Evolutionary conservation across 2,797 vertebrate genomes (phyloP).

Genomic region (Trichosurus vulpecula): DNA sequence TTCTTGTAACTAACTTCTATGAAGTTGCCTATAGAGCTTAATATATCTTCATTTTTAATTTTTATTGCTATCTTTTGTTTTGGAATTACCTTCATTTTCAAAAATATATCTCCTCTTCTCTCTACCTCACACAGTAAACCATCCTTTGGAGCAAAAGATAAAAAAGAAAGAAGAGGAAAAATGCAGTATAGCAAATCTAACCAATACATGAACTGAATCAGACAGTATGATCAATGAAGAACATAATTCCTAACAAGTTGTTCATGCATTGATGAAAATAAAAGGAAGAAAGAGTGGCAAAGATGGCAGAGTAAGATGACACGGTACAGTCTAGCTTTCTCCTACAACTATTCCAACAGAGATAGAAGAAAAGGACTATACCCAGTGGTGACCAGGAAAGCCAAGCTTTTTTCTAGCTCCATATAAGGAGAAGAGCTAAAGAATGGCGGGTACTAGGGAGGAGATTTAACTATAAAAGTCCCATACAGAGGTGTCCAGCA

Average conservation of each 20-base stretch:
- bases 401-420: too few relatives aligned
- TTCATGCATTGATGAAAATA: background rate
- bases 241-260: background rate
- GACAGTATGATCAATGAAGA: background rate
- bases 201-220: background rate
- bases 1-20: background rate
- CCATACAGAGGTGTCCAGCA: too few relatives aligned
- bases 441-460: too few relatives aligned
- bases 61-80: background rate
- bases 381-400: too few relatives aligned
- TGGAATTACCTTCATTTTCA: background rate
- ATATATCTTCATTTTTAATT: background rate
- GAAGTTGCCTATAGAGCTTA: background rate
- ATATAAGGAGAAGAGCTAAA: too few relatives aligned
- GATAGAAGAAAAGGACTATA: too few relatives aligned
- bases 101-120: background rate
- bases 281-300: too few relatives aligned
- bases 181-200: background rate
- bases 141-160: background rate
- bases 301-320: too few relatives aligned
- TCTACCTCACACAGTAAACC: background rate
- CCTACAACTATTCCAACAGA: too few relatives aligned
- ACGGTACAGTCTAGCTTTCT: too few relatives aligned
- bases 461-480: too few relatives aligned
- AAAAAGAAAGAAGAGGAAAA: background rate